Percentiles rank a stretch among this genome's conserved stretches.
These are phyloP conservation scores for Phocoena phocoena DNA, from an alignment of 2,113 vertebrate genomes.

Conservation along the genomic window DNA sequence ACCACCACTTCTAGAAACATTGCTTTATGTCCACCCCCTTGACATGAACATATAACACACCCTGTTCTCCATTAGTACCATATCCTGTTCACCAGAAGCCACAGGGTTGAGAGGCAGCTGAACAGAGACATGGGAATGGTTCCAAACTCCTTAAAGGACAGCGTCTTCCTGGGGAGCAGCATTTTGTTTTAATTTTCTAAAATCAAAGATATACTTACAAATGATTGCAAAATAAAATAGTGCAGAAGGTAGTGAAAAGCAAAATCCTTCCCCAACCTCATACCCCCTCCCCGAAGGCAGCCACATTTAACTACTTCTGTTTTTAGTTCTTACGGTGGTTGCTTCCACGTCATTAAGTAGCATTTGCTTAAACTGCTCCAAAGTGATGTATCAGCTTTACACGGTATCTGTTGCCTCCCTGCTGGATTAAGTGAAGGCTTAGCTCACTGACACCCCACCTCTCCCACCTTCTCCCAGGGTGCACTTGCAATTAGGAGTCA, in stretches of 20 bases:
- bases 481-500: neutral
- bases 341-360: neutral
- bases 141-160: neutral
- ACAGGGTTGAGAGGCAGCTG: neutral
- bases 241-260: neutral
- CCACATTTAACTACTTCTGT: neutral
- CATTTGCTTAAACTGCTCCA: constrained; percentile 18
- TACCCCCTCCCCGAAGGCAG: neutral
- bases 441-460: neutral
- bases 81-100: neutral
- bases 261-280: neutral
- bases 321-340: neutral
- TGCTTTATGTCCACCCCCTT: neutral
- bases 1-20: neutral
- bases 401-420: neutral
- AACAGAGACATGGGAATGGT: neutral
- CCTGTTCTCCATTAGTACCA: neutral
- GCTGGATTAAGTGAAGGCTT: neutral
- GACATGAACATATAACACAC: neutral
- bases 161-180: neutral
- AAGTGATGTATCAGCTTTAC: neutral
- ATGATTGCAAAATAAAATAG: neutral
- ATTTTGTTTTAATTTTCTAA: neutral
- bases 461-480: neutral
- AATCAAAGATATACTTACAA: neutral